Evolutionary conservation across 1,140 invertebrate species (phyloP).

Genomic region (Brachystomella parvula): DNA sequence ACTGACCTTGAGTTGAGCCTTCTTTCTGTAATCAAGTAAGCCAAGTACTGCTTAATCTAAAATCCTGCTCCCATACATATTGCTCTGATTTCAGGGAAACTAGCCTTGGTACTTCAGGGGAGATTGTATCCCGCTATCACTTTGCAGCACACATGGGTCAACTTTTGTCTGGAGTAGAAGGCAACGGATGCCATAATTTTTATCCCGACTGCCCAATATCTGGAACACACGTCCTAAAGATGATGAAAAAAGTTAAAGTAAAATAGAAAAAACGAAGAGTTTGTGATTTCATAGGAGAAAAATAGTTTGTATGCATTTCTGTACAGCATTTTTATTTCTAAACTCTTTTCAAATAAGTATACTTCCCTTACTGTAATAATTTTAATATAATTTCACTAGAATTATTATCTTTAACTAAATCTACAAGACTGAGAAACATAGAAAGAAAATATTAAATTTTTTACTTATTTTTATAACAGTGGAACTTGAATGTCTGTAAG

Average conservation of each 20-base stretch:
- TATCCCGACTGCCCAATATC: conserved; percentile 61
- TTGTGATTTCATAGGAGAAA: no score
- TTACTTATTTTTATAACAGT: no score
- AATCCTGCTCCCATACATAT: background rate
- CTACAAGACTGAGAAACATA: no score
- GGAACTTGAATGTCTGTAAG: no score
- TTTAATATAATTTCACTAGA: no score
- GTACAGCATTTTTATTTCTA: no score
- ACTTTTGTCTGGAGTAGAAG: conserved; percentile 59
- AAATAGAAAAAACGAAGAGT: no score
- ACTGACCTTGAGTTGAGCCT: conserved; percentile 62
- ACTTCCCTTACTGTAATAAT: no score
- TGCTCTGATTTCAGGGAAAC: conserved; percentile 49
- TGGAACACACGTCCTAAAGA: conserved; percentile 55
- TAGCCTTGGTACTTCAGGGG: conserved; percentile 52
- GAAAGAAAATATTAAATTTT: no score
- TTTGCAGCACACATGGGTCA: conserved; percentile 76
- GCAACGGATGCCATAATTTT: conserved; percentile 62
- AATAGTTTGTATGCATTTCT: no score
- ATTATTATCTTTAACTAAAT: no score
- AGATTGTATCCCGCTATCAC: conserved; percentile 64
- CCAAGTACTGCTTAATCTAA: background rate
- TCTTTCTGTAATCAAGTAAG: conserved; percentile 60
- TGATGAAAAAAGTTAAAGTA: conserved; percentile 61
- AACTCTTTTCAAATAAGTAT: no score